These are phyloP conservation scores for Halcyon malimbica DNA, from an alignment of 2,113 vertebrate genomes.

Conservation along the genomic window DNA sequence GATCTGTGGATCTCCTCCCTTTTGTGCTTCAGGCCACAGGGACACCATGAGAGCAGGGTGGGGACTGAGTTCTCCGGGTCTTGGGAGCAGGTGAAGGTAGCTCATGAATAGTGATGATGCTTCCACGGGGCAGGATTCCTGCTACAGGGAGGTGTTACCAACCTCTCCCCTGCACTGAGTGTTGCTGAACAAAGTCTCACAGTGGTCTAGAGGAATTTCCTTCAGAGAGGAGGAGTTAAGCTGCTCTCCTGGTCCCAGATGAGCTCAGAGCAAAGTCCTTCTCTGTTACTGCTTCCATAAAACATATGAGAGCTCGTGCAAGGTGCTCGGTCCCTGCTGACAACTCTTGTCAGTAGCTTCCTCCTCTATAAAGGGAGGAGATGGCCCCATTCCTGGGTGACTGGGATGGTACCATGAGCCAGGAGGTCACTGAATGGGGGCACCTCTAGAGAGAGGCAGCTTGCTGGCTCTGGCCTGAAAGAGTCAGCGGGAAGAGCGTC, in stretches of 20 bases:
- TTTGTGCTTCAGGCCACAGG: not conserved
- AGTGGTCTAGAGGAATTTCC: not conserved
- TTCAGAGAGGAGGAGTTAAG: not conserved
- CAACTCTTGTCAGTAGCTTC: not conserved
- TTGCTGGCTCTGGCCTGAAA: not conserved
- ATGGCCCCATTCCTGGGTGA: not conserved
- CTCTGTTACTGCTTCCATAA: not conserved
- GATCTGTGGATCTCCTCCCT: not conserved
- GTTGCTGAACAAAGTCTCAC: not conserved
- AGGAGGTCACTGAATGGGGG: not conserved
- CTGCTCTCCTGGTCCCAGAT: not conserved
- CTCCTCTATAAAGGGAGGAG: not conserved
- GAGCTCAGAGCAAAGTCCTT: not conserved
- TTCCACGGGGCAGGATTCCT: accelerated
- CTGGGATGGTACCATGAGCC: not conserved
- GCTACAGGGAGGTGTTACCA: accelerated
- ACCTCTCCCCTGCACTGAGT: not conserved
- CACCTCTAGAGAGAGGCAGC: not conserved
- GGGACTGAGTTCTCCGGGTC: not conserved
- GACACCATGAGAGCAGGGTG: not conserved
- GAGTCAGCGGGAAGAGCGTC: not conserved
- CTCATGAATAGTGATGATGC: not conserved
- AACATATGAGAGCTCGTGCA: not conserved
- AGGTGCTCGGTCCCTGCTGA: not conserved
- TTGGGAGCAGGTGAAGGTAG: not conserved